These are phyloP conservation scores for Prionace glauca DNA, from an alignment of 2,797 vertebrate species.

Conservation along the genomic window DNA sequence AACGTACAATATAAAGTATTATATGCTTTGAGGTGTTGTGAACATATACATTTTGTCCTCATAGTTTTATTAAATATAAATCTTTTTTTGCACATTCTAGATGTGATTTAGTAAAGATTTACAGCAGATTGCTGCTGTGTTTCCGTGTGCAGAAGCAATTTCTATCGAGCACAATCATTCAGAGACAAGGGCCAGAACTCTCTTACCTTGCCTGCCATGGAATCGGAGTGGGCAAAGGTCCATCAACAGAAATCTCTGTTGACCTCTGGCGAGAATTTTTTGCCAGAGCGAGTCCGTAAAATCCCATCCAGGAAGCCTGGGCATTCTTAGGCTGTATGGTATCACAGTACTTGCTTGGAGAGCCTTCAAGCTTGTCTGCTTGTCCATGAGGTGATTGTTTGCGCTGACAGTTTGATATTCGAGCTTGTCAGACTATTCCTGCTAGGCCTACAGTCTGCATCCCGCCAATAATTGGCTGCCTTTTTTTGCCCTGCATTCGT, in stretches of 20 bases:
- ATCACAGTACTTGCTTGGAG: background rate
- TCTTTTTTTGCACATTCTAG: background rate
- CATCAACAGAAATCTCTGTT: too few species aligned
- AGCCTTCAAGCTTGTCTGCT: background rate
- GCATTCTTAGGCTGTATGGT: background rate
- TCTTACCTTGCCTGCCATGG: too few species aligned
- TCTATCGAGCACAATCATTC: constrained; percentile 9
- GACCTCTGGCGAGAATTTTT: too few species aligned
- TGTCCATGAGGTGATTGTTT: background rate
- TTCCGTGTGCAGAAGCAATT: background rate
- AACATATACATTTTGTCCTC: background rate
- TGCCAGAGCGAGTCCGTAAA: too few species aligned
- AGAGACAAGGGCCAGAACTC: background rate
- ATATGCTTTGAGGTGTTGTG: background rate
- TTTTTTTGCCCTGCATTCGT: background rate
- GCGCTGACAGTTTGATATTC: constrained; percentile 14
- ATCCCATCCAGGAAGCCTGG: too few species aligned
- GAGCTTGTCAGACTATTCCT: constrained; percentile 28
- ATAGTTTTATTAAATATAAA: background rate
- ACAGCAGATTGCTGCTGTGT: background rate
- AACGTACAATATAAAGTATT: background rate
- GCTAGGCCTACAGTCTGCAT: background rate
- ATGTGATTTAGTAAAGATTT: background rate
- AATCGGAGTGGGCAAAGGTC: too few species aligned
- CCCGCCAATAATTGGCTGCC: constrained; percentile 14